Evolutionary conservation across 1,140 invertebrate species (phyloP), one percentile per base, ranked within the genome.

Genomic region (Drosophila virilis): DNA sequence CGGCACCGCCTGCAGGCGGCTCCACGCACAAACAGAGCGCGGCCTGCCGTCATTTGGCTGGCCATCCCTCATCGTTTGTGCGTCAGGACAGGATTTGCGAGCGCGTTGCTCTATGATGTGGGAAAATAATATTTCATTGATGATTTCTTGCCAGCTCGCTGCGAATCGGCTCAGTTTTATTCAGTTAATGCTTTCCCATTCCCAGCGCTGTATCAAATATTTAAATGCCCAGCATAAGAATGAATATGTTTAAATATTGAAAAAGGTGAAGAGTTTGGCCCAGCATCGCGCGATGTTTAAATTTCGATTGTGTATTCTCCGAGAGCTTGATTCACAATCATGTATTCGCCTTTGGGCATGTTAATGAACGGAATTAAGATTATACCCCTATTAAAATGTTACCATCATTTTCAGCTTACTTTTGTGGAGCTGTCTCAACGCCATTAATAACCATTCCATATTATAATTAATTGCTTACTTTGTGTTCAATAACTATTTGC

Each of bases 71-170:
- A 22, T 37, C 43, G 2, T 4, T 15, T 9, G 10, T n/a, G 22
- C 22, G 22, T 28, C 22, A 28, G 22, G 22, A 28, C 9, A 42
- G 73, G 58, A 69, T 84, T 73, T 69, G 50, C 35, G 22, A 64
- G 48, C 45, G 22, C 35, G 42, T 9, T 66, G 13, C 22, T 69
- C 70, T 51, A 62, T 69, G 68, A 73, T 78, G 81, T 78, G 82
- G 75, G 75, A 86, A 85, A 86, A 58, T 57, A 67, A 68, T 61
- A 50, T 72, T 74, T 69, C 71, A 88, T 71, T 77, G 69, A 82
- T 65, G 62, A 62, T 72, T 78, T 51, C 45, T 59, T 57, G 38
- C 13, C 48, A 13, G 45, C 8, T 48, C 40, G 22, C 42, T 33
- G 28, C 54, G 54, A 52, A 35, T 52, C 50, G 22, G n/a, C 22